These are phyloP conservation scores for Oikopleura albicans DNA, from an alignment of 23 tunicate species.

Conservation along the genomic window DNA sequence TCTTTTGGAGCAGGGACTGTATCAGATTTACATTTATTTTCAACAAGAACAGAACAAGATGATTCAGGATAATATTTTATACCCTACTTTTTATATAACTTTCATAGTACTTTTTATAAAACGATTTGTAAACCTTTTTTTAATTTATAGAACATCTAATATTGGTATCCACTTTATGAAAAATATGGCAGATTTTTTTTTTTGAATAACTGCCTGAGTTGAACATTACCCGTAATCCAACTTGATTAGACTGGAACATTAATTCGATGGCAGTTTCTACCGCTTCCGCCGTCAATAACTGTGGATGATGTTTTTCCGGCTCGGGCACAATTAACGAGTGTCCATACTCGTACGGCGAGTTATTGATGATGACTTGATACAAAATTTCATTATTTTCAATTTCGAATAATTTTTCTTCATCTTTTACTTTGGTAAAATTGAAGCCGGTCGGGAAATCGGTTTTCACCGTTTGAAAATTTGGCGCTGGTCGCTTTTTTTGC, in stretches of 20 bases:
- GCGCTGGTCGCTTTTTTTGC: not conserved
- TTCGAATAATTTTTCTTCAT: not conserved
- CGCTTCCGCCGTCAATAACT: not conserved
- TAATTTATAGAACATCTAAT: too few species aligned
- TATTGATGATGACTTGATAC: not conserved
- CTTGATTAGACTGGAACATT: not conserved
- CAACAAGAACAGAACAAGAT: too few species aligned
- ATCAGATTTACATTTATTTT: too few species aligned
- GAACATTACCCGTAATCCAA: not conserved
- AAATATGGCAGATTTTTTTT: too few species aligned
- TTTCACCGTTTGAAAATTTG: not conserved
- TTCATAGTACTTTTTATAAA: too few species aligned
- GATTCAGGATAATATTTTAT: too few species aligned
- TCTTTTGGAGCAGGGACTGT: too few species aligned
- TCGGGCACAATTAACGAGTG: not conserved
- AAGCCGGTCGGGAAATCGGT: not conserved
- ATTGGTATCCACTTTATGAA: too few species aligned
- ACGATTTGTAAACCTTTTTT: too few species aligned
- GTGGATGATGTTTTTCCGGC: not conserved
- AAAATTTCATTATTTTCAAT: not conserved
- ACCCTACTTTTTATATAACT: too few species aligned
- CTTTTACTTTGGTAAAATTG: not conserved
- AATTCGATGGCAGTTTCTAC: not conserved
- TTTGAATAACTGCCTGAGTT: too few species aligned
- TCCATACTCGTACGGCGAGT: not conserved